Base-by-base conservation (phyloP, 1,140 invertebrate genomes). In the Achatina immaculata region DNA sequence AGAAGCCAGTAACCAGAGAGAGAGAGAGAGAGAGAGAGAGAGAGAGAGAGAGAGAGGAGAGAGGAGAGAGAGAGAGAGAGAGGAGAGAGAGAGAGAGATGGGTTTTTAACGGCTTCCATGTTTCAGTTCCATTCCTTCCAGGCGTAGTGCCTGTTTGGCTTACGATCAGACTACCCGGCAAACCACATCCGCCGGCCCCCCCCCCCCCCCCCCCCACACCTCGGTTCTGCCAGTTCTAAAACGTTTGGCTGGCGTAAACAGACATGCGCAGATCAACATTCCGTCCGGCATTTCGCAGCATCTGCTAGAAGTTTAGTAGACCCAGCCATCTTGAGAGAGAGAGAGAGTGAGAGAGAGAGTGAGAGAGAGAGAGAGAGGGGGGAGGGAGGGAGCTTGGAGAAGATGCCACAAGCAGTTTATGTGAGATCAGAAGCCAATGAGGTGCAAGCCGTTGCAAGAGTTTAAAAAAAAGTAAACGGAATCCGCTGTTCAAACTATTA, bases 101-200 rank as follows among this genome's bases (percentile, higher is more conserved):
- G n/a, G n/a, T n/a, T n/a, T 62, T 28, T 62, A 62, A 62, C 58
- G 28, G 58, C 16, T 62, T 62, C 28, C 58, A 62, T 28, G 58
- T 31, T 28, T 62, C 2, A 19, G 58, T 19, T 62, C n/a, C 0
- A n/a, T 31, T 31, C 31, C 58, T 6, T 31, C 31, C 58, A 62
- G n/a, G 58, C 58, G 58, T 31, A 28, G 16, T 62, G 28, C 58
- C 58, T 62, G 58, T 62, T 62, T 62, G 58, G 58, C 16, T 62
- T 62, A 34, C n/a, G 24, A 55, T 11, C 51, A 14, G 51, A n/a
- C 51, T 55, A 11, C 51, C 14, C 7, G 45, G 51, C 51, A 55
- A 55, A 21, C 14, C n/a, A n/a, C n/a, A n/a, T n/a, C 58, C n/a
- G 7, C 58, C 6, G 11, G 58, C 24, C 24, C 48, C 19, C 16